phyloP scores from a whole-genome alignment of 1,140 invertebrate species.

The Drosophila melanica region DNA sequence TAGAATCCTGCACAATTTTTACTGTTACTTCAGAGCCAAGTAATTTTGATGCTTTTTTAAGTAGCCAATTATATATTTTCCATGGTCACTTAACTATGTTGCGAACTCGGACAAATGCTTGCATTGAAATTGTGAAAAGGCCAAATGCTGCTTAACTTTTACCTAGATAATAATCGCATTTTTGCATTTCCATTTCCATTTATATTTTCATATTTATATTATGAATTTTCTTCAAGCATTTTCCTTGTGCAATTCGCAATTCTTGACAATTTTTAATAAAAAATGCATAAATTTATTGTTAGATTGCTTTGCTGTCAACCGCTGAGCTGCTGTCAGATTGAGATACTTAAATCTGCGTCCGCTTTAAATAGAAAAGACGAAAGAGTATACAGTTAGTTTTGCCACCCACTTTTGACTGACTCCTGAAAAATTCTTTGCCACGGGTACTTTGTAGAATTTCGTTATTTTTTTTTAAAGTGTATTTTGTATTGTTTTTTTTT shows the following conservation, averaged over 20 bases:
- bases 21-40: background rate
- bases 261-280: slow-evolving; percentile 1
- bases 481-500: background rate
- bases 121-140: background rate
- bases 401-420: slow-evolving; percentile 9
- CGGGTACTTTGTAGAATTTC: slow-evolving; percentile 1
- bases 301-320: slow-evolving; percentile 3
- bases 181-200: background rate
- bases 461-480: no score
- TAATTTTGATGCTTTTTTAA: background rate
- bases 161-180: background rate
- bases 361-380: slow-evolving; percentile 20
- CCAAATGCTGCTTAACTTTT: background rate
- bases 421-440: slow-evolving; percentile 22
- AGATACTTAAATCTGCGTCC: slow-evolving; percentile 16
- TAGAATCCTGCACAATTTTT: background rate
- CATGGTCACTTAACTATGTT: background rate
- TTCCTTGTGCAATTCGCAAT: background rate
- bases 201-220: background rate
- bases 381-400: slow-evolving; percentile 29
- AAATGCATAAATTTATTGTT: slow-evolving; percentile 4
- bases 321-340: slow-evolving; percentile 6
- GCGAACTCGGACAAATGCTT: background rate
- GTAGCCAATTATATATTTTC: background rate
- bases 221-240: background rate